These are phyloP conservation scores for Phyto melanocephala DNA, from an alignment of 2,888 invertebrate genomes.

Conservation along the genomic window DNA sequence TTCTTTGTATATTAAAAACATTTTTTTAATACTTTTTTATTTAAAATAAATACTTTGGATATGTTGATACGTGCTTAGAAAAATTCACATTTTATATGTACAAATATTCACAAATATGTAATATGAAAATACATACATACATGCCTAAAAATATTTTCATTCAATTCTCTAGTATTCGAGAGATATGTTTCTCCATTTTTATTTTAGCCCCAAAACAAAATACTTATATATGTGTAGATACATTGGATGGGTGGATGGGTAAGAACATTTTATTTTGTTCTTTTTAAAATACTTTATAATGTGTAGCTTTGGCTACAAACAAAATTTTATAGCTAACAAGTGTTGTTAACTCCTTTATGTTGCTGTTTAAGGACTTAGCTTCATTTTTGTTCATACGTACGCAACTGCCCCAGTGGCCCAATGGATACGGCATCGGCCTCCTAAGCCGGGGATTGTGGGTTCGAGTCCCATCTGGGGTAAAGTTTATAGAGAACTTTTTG, in stretches of 20 bases:
- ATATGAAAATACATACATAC: no score
- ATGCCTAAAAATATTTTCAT: no score
- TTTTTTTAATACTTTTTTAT: no score
- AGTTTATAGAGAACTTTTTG: constrained; percentile 39
- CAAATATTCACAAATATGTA: no score
- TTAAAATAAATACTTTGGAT: no score
- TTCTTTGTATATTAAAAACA: no score
- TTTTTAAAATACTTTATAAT: background rate
- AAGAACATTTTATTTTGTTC: background rate
- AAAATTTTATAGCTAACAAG: constrained; percentile 31
- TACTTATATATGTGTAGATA: no score
- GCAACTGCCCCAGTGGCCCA: constrained; percentile 72
- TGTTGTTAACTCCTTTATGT: constrained; percentile 19
- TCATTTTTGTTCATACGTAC: background rate
- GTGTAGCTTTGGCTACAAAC: background rate
- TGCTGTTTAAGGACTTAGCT: background rate
- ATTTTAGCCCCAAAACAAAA: constrained; percentile 3
- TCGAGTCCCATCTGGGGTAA: constrained; percentile 74
- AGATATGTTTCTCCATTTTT: constrained; percentile 5
- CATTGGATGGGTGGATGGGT: no score
- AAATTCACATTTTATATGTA: no score
- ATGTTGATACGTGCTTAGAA: no score
- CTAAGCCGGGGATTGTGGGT: constrained; percentile 75
- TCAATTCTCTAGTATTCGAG: background rate
- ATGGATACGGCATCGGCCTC: constrained; percentile 75